Evolutionary conservation across 64 coral and sea anemone species (phyloP), one percentile per base, ranked within the genome.

Genomic region (Hydrozoanthus tunicans): DNA sequence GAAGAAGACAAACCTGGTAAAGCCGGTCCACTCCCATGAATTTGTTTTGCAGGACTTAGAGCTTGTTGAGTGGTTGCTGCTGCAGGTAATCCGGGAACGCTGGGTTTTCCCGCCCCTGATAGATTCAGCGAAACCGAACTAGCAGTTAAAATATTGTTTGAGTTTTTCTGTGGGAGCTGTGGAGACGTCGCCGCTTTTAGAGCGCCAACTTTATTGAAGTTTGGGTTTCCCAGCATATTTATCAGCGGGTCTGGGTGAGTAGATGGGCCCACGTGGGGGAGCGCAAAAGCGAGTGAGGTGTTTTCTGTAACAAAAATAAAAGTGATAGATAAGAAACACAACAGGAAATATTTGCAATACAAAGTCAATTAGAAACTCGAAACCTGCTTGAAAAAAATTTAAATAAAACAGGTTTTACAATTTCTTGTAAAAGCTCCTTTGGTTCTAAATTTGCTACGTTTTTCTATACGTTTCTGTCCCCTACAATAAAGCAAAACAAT

Each of bases 151-250:
- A 60, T 72, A 56, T 88, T 71, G n/a, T 70, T 73, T 51, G 61
- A 65, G 60, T 53, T 82, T 43, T 88, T 88, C 68, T 13, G 55
- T 58, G 53, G 24, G 55, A 75, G 11, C 3, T 56, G 32, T 43
- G 32, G 24, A 51, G 84, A 25, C 9, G 56, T 9, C 43, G 17
- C 12, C 4, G 84, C 84, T 56, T 88, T 88, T 9, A 56, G 26
- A 11, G 84, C 84, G 6, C 69, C 84, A 5, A 88, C 69, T 75
- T 75, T 72, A 23, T 88, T 88, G 10, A 88, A 70, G 69, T 73
- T 88, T 6, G 84, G 84, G 56, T 88, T 88, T 13, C 84, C 84
- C 9, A 88, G 53, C 84, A 88, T 88, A 54, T 88, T 88, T 43
- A 88, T 88, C 9, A 88, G 20, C 55, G 84, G 84, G 6, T 88